phyloP scores from a whole-genome alignment of 1,140 invertebrate species.

The Platyura marginata region DNA sequence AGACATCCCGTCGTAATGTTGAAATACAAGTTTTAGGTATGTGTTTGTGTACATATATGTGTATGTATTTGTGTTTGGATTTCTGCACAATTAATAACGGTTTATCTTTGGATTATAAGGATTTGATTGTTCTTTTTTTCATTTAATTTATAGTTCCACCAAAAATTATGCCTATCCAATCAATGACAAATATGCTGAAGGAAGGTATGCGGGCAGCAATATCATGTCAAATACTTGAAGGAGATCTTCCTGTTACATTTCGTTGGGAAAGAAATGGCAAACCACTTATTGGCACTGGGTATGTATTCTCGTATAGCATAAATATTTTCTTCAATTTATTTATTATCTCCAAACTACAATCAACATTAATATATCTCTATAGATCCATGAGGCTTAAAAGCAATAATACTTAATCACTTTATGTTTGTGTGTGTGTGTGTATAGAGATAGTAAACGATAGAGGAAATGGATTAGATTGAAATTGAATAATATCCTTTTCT shows the following conservation, averaged over 20 bases:
- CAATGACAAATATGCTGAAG: slow-evolving; percentile 56
- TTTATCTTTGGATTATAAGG: no score
- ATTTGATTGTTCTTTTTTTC: background rate
- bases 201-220: slow-evolving; percentile 86
- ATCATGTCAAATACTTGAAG: slow-evolving; percentile 84
- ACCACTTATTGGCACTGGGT: slow-evolving; percentile 28
- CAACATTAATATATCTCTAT: no score
- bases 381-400: no score
- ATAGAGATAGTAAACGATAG: no score
- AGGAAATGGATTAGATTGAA: no score
- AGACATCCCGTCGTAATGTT: slow-evolving; percentile 58
- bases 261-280: slow-evolving; percentile 67
- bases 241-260: slow-evolving; percentile 82
- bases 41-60: no score
- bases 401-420: no score
- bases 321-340: background rate
- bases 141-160: slow-evolving; percentile 45
- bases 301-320: background rate
- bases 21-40: slow-evolving; percentile 72
- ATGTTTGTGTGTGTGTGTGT: no score
- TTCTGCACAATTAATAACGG: no score
- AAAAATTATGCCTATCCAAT: slow-evolving; percentile 70
- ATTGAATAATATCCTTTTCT: no score
- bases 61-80: no score
- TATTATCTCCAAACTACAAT: no score